These are phyloP conservation scores for Epinephelus cyanopodus DNA, from an alignment of 2,113 vertebrate species.

Conservation along the genomic window DNA sequence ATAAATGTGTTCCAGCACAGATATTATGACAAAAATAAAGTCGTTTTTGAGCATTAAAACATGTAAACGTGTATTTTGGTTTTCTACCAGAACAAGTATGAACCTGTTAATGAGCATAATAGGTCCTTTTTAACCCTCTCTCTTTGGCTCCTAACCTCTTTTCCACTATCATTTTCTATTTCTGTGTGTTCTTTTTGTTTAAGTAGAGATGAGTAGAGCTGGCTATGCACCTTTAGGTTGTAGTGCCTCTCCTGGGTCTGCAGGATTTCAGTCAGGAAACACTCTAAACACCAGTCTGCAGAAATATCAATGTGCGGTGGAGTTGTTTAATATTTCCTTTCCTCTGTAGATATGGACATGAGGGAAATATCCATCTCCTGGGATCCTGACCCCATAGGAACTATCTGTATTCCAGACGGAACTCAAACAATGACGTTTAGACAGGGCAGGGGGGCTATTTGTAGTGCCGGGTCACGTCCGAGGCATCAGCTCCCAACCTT, in stretches of 20 bases:
- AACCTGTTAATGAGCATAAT: too few relatives aligned
- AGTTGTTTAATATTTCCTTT: slow-evolving; percentile 81
- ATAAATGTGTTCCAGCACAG: too few relatives aligned
- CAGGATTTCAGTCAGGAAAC: slow-evolving; percentile 80
- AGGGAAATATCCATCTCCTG: slow-evolving; percentile 79
- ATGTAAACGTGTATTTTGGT: too few relatives aligned
- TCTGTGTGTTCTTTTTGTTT: slow-evolving; percentile 43
- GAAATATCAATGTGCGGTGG: slow-evolving; percentile 70
- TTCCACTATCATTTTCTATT: slow-evolving; percentile 44
- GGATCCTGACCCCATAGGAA: slow-evolving; percentile 80
- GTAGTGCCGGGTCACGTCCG: slow-evolving; percentile 84
- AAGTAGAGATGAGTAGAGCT: slow-evolving; percentile 64
- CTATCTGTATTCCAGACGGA: slow-evolving; percentile 79
- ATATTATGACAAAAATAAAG: too few relatives aligned
- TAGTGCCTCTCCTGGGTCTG: slow-evolving; percentile 72
- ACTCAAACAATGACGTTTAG: slow-evolving; percentile 87
- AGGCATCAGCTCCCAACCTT: slow-evolving; percentile 76
- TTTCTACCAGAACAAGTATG: too few relatives aligned
- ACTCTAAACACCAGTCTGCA: slow-evolving; percentile 50
- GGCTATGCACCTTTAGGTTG: slow-evolving; percentile 66
- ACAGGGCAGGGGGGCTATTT: slow-evolving; percentile 83
- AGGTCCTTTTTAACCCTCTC: not conserved
- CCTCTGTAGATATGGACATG: slow-evolving; percentile 78
- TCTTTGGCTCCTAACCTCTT: slow-evolving; percentile 12
- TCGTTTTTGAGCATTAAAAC: too few relatives aligned